Evolutionary conservation across 2,113 vertebrate species (phyloP), one percentile per base, ranked within the genome.

Genomic region (Elephantulus edwardii): DNA sequence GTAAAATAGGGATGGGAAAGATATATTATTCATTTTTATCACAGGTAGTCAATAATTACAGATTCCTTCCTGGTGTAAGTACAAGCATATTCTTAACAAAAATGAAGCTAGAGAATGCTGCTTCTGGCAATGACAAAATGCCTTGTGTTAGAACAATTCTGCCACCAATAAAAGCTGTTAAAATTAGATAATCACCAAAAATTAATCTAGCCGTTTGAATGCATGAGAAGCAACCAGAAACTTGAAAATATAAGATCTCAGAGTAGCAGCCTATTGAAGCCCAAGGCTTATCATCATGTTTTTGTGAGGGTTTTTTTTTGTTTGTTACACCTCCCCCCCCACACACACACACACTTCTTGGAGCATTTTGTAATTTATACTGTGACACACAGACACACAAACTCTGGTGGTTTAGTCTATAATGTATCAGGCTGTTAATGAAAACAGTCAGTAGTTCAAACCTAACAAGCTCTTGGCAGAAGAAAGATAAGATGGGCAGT

Each of bases 1-100:
- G 88, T 88, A 86, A 95, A 87, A 42, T 64, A 89, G 92, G 24
- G 33, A 50, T 76, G 5, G 40, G 26, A 77, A 91, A 92, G 9
- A 66, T 54, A 9, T 26, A 85, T 71, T 71, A 48, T 79, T 60
- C 52, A 70, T 66, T 72, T 81, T 91, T 62, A 33, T 2, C 54
- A 20, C 86, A 85, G 35, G 26, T 42, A 12, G 22, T 19, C 83
- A 81, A 58, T 91, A 60, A 87, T 83, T 82, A 89, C 12, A 91
- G 28, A 79, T 71, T 3, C 13, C 54, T 70, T 84, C 30, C 33
- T 40, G n/a, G 7, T 26, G 26, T 28, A 42, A 30, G 19, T 9
- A 28, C 7, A 78, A 84, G 6, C 8, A 1, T 82, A 30, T 66
- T 75, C 75, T 86, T 62, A 26, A 35, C 7, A 76, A 88, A 93